These are phyloP conservation scores for Conus ventricosus DNA, from an alignment of 1,140 invertebrate species.

Conservation along the genomic window DNA sequence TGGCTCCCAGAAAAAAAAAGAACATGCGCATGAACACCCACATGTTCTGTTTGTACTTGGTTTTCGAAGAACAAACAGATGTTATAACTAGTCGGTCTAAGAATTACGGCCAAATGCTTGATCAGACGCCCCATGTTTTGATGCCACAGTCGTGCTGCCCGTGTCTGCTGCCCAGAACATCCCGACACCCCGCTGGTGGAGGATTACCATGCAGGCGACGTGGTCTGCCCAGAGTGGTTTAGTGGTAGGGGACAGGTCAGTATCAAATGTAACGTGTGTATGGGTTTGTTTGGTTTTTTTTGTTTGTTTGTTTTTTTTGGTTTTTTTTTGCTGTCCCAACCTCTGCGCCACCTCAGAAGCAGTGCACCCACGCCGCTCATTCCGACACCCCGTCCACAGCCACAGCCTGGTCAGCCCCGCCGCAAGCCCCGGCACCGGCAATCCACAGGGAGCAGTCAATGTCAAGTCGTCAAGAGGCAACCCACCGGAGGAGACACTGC, in stretches of 20 bases:
- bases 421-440: too few species aligned
- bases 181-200: slow-evolving; percentile 97
- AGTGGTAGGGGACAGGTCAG: slow-evolving; percentile 96
- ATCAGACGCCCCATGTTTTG: neutral
- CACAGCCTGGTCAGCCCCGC: too few species aligned
- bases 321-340: too few species aligned
- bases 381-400: too few species aligned
- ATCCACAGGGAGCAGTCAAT: too few species aligned
- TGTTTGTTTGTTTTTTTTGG: too few species aligned
- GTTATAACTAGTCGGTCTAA: neutral
- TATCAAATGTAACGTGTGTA: neutral
- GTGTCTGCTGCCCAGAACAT: slow-evolving; percentile 91
- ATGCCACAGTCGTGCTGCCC: slow-evolving; percentile 43
- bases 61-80: neutral
- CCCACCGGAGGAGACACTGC: too few species aligned
- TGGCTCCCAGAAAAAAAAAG: neutral
- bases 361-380: too few species aligned
- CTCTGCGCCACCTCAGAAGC: too few species aligned
- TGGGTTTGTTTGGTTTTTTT: too few species aligned
- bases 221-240: slow-evolving; percentile 98
- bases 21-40: neutral
- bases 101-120: neutral
- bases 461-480: too few species aligned
- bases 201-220: slow-evolving; percentile 98
- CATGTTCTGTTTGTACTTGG: neutral